These are phyloP conservation scores for Rhincodon typus DNA, from an alignment of 2,797 vertebrate genomes.

Conservation along the genomic window DNA sequence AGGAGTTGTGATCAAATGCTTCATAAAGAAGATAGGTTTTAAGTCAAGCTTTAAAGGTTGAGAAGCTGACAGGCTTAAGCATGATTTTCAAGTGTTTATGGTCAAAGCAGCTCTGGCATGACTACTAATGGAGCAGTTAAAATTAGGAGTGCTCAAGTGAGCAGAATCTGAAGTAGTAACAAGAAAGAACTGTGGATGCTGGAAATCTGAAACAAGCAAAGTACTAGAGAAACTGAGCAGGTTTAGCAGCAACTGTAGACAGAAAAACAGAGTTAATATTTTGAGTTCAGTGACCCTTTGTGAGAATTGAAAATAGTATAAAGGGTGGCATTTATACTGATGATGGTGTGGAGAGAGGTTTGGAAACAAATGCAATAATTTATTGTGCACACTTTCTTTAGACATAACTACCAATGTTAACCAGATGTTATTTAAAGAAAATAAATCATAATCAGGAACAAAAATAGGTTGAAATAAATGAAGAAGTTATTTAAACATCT, in stretches of 20 bases:
- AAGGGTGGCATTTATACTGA: too few species aligned
- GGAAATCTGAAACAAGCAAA: too few species aligned
- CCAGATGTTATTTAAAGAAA: not conserved
- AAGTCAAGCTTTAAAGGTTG: not conserved
- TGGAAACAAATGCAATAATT: not conserved
- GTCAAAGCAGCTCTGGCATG: too few species aligned
- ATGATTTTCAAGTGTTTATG: not conserved
- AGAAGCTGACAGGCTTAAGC: not conserved
- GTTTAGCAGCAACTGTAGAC: too few species aligned
- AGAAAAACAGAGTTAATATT: too few species aligned
- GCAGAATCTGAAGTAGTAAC: not conserved
- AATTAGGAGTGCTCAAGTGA: not conserved
- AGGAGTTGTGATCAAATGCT: not conserved
- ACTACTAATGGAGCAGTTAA: not conserved
- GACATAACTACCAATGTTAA: not conserved
- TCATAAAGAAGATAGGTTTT: not conserved
- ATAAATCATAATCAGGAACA: not conserved
- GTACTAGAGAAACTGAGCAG: too few species aligned
- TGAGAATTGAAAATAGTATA: too few species aligned
- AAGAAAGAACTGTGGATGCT: too few species aligned
- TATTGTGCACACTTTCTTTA: not conserved
- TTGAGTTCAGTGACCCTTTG: too few species aligned
- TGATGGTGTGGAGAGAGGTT: too few species aligned
- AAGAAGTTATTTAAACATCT: not conserved
- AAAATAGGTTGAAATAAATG: not conserved